Evolutionary conservation across 2,797 vertebrate species (phyloP).

Genomic region (Chelonia mydas): DNA sequence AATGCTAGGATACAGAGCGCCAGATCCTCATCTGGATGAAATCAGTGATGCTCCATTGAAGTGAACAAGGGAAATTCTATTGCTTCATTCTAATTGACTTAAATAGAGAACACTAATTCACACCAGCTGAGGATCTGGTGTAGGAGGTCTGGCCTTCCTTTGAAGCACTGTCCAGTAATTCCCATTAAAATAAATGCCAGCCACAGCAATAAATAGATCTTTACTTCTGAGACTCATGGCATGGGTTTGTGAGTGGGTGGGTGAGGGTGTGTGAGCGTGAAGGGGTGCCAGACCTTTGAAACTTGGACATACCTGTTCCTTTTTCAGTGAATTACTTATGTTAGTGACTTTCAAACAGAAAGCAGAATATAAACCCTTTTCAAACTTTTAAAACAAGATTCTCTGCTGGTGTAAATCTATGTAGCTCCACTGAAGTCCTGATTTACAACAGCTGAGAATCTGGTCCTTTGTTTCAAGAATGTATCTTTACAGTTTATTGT

Average conservation of each 20-base stretch:
- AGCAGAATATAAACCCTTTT: neutral
- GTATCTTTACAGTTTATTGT: constrained; percentile 28
- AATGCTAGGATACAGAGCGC: neutral
- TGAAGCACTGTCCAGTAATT: neutral
- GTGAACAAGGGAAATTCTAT: neutral
- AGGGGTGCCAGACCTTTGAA: neutral
- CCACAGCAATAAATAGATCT: neutral
- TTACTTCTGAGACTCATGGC: neutral
- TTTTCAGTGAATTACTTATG: neutral
- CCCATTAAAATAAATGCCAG: neutral
- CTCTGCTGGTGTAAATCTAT: neutral
- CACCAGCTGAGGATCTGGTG: neutral
- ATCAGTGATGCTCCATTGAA: neutral
- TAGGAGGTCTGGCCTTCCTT: neutral
- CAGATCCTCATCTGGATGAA: neutral
- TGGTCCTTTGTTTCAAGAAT: neutral
- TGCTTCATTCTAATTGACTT: neutral
- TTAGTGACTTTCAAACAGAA: neutral
- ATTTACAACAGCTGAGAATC: neutral
- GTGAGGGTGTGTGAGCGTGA: neutral
- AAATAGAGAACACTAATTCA: neutral
- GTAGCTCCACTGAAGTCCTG: neutral
- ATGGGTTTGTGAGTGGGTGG: neutral
- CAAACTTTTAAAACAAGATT: neutral
- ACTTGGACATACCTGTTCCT: neutral